Conservation (phyloP, 2,797 vertebrate genomes). For the Lutjanus argentimaculatus region DNA sequence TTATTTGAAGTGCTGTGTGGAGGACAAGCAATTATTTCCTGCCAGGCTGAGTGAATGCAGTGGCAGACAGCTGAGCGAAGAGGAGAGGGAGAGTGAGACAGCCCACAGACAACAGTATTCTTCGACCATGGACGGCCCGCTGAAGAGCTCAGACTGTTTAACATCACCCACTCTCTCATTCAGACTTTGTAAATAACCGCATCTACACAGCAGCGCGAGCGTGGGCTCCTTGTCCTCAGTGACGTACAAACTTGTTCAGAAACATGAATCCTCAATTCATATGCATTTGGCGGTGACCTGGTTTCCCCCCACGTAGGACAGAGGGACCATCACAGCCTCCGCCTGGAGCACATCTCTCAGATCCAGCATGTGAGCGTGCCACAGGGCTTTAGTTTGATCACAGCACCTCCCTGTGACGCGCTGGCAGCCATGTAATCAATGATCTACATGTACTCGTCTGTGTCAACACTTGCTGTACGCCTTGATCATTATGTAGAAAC, state of each 20-base stretch:
- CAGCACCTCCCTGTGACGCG: conserved; percentile 33
- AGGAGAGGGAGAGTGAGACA: conserved; percentile 26
- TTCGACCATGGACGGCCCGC: conserved; percentile 21
- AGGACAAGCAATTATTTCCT: conserved; percentile 82
- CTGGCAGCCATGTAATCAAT: conserved; percentile 43
- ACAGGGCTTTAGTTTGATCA: conserved; percentile 49
- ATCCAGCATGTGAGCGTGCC: conserved; percentile 36
- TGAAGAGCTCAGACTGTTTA: conserved; percentile 48
- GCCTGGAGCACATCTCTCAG: conserved; percentile 43
- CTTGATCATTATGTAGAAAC: conserved; percentile 58
- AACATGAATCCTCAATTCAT: conserved; percentile 29
- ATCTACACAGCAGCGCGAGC: not conserved
- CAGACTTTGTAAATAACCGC: conserved; percentile 44
- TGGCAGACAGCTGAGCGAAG: conserved; percentile 62
- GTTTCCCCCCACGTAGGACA: not conserved
- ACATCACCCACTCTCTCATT: conserved; percentile 52
- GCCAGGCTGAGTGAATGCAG: conserved; percentile 70
- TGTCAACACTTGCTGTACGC: conserved; percentile 56
- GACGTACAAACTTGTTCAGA: conserved; percentile 18
- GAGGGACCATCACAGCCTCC: conserved; percentile 7
- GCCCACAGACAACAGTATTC: conserved; percentile 42
- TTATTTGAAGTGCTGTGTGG: conserved; percentile 80
- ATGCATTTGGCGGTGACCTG: not conserved
- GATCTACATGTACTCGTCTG: conserved; percentile 49
- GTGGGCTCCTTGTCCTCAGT: conserved; percentile 19